Base-by-base conservation (phyloP, 2,888 invertebrate species). In the Apamea epomidion region DNA sequence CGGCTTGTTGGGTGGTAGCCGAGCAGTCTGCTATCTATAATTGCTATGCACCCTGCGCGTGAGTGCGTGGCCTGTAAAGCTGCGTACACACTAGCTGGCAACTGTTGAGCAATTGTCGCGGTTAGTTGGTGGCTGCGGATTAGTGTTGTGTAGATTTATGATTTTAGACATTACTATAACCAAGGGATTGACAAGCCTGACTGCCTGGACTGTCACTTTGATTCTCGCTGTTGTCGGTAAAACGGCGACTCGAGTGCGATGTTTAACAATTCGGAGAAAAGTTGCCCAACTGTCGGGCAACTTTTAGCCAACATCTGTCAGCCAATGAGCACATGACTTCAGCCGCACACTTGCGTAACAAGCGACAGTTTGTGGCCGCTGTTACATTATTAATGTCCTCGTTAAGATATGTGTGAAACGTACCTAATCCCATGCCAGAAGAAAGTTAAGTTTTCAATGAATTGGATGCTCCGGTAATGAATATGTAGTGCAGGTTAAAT, bases 1-100 rank as follows among this genome's bases (percentile, higher is more conserved):
- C 76, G 80, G 81, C 83, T 76, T 70, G 85, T 75, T 90, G 90
- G 89, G 87, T 93, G 93, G 94, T 92, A 92, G 95, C 94, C 95
- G 94, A 82, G 94, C 95, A 91, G 95, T 95, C 95, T 95, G 94
- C 92, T 76, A 76, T 84, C 87, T 85, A 84, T 89, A 89, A 92
- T 92, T 92, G 88, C 90, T 92, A 92, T 92, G 91, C 92, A 88
- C 75, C 81, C 81, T 84, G 84, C 85, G 92, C 90, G 81, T 85
- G 86, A 88, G 86, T 88, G 85, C 73, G 85, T 86, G 77, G 54
- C 14, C 37, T n/a, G 78, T 82, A 78, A 78, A 77, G 69, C 74
- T 62, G 73, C 21, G 42, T 29, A 45, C 29, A 67, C 70, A 82
- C 54, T 67, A 25, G 10, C 37, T 29, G 54, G 58, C 29, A 69